Evolutionary conservation across 2,797 vertebrate genomes (phyloP), one percentile per base, ranked within the genome.

Genomic region (Pampus argenteus): DNA sequence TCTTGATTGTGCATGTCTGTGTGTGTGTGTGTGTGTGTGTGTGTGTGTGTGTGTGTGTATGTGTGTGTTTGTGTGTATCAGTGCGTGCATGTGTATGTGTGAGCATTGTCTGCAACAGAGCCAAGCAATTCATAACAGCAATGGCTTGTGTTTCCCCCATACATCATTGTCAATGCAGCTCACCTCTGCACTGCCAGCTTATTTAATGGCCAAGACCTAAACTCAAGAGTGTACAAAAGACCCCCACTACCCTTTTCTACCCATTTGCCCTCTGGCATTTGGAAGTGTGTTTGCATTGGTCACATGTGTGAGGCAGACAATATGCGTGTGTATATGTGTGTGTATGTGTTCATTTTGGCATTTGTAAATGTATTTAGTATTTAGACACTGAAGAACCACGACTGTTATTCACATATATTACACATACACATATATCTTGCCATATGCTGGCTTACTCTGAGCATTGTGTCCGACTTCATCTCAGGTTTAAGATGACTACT

Each of bases 81-180:
- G 72, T 74, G 72, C 14, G n/a, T 48, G 69, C 15, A 44, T 38
- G 11, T 52, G 66, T 50, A 18, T 65, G 71, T 61, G 70, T 40
- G 50, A 79, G 78, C 70, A 73, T 82, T 78, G 81, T 89, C 85
- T 36, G 18, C 86, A 59, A 67, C 58, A 60, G 79, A 80, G 84
- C 82, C 76, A 84, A 78, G 81, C 80, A 81, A 84, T 90, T 86
- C 87, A 87, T 90, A 90, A 90, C 86, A 86, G 82, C 84, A 68
- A 81, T 81, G 77, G 76, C 87, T 83, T 91, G 83, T 89, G 76
- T 82, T 90, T 81, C 74, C 83, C 81, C 78, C 88, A 92, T 95
- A 91, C 67, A 92, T 94, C 93, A 94, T 88, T 93, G 93, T 94
- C 94, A 92, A 15, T 76, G 82, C 85, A 81, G 88, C 88, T 92